Conservation (phyloP, 2,888 invertebrate species). For the Ariolimax columbianus region DNA sequence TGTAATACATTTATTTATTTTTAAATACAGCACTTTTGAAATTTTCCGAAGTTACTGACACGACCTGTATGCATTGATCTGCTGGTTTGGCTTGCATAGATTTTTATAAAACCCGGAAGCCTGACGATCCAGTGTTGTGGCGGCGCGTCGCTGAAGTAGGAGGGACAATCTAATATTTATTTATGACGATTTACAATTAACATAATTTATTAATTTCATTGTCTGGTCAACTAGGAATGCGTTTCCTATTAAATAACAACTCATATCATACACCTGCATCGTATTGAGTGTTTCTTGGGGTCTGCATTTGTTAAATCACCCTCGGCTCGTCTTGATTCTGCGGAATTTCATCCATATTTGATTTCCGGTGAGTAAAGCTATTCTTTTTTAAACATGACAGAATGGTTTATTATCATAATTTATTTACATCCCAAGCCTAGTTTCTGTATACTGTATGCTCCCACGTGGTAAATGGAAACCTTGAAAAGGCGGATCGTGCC, state of each 20-base stretch:
- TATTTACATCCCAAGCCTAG: constrained; percentile 19
- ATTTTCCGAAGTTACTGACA: no score
- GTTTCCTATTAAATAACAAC: background rate
- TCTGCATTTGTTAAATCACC: background rate
- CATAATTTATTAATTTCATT: constrained; percentile 70
- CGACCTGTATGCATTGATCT: no score
- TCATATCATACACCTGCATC: background rate
- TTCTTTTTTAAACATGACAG: background rate
- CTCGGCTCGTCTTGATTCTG: constrained; percentile 25
- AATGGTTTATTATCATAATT: constrained; percentile 51
- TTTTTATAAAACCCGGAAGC: constrained; percentile 39
- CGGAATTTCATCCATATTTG: constrained; percentile 51
- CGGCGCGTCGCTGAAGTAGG: constrained; percentile 50
- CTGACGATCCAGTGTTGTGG: background rate
- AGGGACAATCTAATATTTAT: constrained; percentile 63
- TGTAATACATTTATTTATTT: no score
- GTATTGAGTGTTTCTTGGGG: background rate
- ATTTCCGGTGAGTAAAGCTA: constrained; percentile 42
- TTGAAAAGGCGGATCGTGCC: background rate
- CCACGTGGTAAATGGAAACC: background rate
- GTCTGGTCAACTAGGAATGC: constrained; percentile 20
- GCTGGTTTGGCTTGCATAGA: background rate
- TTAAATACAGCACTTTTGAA: no score
- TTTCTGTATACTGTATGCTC: constrained; percentile 4
- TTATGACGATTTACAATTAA: constrained; percentile 66